Evolutionary conservation across 2,113 vertebrate genomes (phyloP).

Genomic region (Corythornis madagascariensis): DNA sequence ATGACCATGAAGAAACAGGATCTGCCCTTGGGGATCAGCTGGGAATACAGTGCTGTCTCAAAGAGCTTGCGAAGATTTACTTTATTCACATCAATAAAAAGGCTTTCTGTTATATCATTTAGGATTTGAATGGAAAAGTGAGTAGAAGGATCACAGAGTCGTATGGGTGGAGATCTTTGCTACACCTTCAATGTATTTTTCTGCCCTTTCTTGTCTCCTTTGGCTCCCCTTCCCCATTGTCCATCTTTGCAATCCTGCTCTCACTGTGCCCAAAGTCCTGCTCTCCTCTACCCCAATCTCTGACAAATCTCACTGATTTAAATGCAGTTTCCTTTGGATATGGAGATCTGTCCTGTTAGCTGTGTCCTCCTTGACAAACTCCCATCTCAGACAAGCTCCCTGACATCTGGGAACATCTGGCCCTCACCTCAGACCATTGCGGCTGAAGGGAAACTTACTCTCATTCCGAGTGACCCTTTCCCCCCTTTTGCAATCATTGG

Average conservation of each 20-base stretch:
- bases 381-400: background rate
- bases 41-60: background rate
- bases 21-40: background rate
- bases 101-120: background rate
- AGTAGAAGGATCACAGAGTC: background rate
- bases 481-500: background rate
- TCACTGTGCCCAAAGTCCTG: background rate
- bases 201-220: background rate
- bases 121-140: background rate
- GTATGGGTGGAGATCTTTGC: background rate
- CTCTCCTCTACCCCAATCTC: background rate
- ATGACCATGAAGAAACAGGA: background rate
- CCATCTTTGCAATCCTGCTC: background rate
- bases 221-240: background rate
- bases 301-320: background rate
- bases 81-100: background rate
- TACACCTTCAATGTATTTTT: background rate
- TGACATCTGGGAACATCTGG: background rate
- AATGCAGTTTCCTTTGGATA: background rate
- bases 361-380: background rate
- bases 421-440: rapidly evolving
- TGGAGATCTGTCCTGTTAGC: background rate
- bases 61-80: background rate
- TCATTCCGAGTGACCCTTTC: background rate
- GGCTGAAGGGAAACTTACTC: background rate